Evolutionary conservation across 2,888 invertebrate species (phyloP), one percentile per base, ranked within the genome.

Genomic region (Cylloceria caligata): DNA sequence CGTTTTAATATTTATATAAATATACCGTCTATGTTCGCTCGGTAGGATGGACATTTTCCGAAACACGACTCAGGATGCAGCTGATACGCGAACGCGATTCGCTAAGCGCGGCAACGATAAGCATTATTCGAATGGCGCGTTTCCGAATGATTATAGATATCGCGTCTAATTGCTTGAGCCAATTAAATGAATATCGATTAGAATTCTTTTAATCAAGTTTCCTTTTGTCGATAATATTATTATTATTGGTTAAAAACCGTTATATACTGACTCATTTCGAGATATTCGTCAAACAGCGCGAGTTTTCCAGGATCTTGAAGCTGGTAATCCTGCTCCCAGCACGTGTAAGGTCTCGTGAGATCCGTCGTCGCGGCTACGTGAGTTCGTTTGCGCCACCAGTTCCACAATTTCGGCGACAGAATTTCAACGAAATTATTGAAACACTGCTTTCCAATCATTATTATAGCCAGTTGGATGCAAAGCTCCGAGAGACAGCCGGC

Each of bases 241-340:
- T 11, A 11, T 36, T 13, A 3, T 34, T 42, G 11, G 13, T 24
- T 39, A 3, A n/a, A 21, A 0, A 1, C 42, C 6, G 6, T 49
- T 1, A 16, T 7, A 57, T 21, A 93, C 96, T 94, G 90, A 99
- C 99, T 97, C 99, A 99, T 99, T 94, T 99, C 99, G 42, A 99
- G 94, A 90, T 99, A 99, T 93, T 99, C 99, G 89, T 99, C 98
- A 90, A 99, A 99, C 0, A 99, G 94, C 0, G 98, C 98, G 80
- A 98, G 94, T 71, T 97, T 94, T 4, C 98, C 98, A 0, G 97
- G 97, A 90, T 98, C 97, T 87, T 97, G 97, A 78, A 99, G 94
- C 87, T 98, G 97, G 93, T 97, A 99, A 92, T 99, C 99, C 89
- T 97, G 96, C 89, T 99, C 99, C 99, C 99, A 99, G 1, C 95